These are phyloP conservation scores for Neogobius melanostomus DNA, from an alignment of 2,113 vertebrate species.

Conservation along the genomic window DNA sequence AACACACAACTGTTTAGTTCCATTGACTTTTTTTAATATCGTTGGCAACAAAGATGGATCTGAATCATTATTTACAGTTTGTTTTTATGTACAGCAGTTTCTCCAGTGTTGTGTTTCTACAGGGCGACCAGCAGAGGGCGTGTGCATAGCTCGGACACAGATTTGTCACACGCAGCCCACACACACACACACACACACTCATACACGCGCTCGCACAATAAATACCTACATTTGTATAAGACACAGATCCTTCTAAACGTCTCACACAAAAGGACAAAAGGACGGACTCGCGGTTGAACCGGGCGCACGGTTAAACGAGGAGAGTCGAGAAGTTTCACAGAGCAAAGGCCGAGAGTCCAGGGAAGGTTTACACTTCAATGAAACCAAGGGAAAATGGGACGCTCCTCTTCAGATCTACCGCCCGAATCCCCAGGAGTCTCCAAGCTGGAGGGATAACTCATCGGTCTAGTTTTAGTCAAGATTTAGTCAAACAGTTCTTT, in stretches of 20 bases:
- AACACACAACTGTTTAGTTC: constrained; percentile 20
- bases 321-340: neutral
- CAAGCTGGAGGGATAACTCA: too few species aligned
- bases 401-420: too few species aligned
- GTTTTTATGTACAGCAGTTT: constrained; percentile 82
- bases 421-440: too few species aligned
- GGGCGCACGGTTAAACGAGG: neutral
- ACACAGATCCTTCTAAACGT: constrained; percentile 17
- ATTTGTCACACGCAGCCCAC: constrained; percentile 25
- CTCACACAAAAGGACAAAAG: constrained; percentile 24
- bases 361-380: too few species aligned
- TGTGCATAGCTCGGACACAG: constrained; percentile 59
- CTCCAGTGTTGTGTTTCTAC: constrained; percentile 42
- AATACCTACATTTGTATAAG: constrained; percentile 54
- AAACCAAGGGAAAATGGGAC: too few species aligned
- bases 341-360: too few species aligned
- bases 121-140: neutral
- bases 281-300: neutral
- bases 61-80: constrained; percentile 78
- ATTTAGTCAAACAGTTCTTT: too few species aligned
- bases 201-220: constrained; percentile 33
- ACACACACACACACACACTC: constrained; percentile 13
- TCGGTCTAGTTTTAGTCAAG: too few species aligned
- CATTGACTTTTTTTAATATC: constrained; percentile 63
- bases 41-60: constrained; percentile 70